Conservation (phyloP, 2,888 invertebrate species). For the Globia sparganii region DNA sequence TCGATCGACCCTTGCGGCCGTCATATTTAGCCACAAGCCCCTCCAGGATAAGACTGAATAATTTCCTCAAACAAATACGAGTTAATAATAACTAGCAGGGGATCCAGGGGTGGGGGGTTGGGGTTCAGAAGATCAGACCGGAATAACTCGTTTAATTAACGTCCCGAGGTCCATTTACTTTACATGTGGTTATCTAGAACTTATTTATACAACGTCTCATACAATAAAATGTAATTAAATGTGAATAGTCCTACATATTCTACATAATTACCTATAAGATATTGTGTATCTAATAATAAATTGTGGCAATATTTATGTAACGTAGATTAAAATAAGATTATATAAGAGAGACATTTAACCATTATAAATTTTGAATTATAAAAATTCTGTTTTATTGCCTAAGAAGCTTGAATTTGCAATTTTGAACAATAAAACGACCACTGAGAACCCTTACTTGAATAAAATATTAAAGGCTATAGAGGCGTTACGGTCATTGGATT, state of each 20-base stretch:
- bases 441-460: slow-evolving; percentile 14
- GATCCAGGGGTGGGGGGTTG: no score
- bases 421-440: slow-evolving; percentile 13
- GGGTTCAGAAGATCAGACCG: no score
- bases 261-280: not conserved
- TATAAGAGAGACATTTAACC: not conserved
- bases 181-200: not conserved
- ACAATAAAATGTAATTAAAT: slow-evolving; percentile 6
- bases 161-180: not conserved
- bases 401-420: slow-evolving; percentile 11
- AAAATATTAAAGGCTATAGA: slow-evolving; percentile 14
- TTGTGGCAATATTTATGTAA: slow-evolving; percentile 4
- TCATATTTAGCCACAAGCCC: not conserved
- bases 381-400: not conserved
- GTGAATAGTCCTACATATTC: not conserved
- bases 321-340: not conserved
- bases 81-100: no score
- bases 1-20: not conserved
- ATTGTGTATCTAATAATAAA: not conserved
- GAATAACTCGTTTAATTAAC: no score
- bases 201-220: not conserved
- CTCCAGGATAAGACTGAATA: not conserved
- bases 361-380: slow-evolving; percentile 12
- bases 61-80: not conserved
- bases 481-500: slow-evolving; percentile 24